Evolutionary conservation across 2,113 vertebrate genomes (phyloP).

Genomic region (Orientallactaga bullata): DNA sequence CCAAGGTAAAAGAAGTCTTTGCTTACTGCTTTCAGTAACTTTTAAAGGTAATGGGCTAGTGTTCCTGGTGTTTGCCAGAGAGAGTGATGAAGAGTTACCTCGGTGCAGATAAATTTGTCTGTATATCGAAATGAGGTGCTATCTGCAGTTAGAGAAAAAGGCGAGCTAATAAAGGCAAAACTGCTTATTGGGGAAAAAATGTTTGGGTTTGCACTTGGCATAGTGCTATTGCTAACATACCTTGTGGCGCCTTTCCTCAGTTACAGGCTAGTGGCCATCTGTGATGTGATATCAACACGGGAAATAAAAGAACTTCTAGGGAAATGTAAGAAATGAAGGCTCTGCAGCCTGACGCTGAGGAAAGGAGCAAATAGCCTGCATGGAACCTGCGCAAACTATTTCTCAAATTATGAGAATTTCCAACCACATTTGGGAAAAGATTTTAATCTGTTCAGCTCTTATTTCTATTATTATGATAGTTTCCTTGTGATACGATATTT

Average conservation of each 20-base stretch:
- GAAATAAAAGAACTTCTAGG: constrained; percentile 28
- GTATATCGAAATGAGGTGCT: constrained; percentile 45
- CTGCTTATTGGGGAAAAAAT: constrained; percentile 52
- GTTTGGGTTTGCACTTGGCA: background rate
- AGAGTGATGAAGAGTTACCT: constrained; percentile 36
- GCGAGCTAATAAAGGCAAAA: constrained; percentile 18
- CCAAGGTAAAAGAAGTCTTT: constrained; percentile 82
- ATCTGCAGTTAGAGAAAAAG: constrained; percentile 13
- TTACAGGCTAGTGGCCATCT: constrained; percentile 66
- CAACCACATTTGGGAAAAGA: constrained; percentile 22
- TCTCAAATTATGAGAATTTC: constrained; percentile 39
- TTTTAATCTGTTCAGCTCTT: constrained; percentile 50
- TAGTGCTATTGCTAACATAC: background rate
- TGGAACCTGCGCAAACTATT: background rate
- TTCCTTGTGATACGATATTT: constrained; percentile 61
- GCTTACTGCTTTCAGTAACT: constrained; percentile 76
- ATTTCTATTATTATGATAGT: constrained; percentile 62
- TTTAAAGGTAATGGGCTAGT: constrained; percentile 60
- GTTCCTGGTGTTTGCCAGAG: constrained; percentile 39
- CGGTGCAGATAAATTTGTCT: constrained; percentile 52
- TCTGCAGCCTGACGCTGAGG: background rate
- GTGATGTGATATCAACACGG: constrained; percentile 45
- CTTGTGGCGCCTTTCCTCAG: background rate
- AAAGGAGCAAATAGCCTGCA: background rate
- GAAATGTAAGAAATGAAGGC: background rate